Conservation (phyloP, 2,888 invertebrate species). For the Ceramica pisi region DNA sequence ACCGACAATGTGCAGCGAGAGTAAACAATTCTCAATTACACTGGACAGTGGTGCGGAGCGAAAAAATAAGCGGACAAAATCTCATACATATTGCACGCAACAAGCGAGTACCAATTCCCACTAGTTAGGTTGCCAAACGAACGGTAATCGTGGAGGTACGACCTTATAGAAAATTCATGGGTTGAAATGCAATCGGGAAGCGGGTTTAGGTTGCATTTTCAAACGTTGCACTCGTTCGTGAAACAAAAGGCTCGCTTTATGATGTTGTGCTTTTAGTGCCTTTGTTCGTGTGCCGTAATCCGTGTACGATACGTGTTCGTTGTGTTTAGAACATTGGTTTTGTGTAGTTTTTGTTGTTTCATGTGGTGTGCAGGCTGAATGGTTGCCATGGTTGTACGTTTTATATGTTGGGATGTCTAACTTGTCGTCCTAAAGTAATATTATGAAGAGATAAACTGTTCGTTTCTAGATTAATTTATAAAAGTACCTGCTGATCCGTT, state of each 20-base stretch:
- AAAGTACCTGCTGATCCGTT: neutral
- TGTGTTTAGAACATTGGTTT: conserved; percentile 39
- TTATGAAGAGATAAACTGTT: neutral
- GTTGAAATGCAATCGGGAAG: conserved; percentile 87
- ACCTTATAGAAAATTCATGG: conserved; percentile 86
- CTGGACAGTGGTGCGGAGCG: conserved; percentile 78
- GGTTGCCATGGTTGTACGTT: neutral
- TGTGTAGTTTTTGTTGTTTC: conserved; percentile 10
- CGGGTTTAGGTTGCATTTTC: conserved; percentile 82
- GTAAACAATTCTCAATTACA: conserved; percentile 85
- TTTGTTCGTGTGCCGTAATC: conserved; percentile 61
- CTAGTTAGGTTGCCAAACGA: conserved; percentile 82
- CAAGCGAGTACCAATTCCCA: conserved; percentile 86
- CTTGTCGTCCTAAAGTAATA: neutral
- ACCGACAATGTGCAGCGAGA: conserved; percentile 61
- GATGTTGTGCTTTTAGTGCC: conserved; percentile 73
- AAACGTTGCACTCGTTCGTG: conserved; percentile 73
- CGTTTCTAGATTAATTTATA: neutral
- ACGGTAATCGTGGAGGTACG: conserved; percentile 74
- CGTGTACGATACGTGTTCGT: conserved; percentile 52
- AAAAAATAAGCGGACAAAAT: conserved; percentile 87
- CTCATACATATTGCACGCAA: conserved; percentile 87
- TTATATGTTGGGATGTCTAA: neutral
- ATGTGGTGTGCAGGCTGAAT: neutral
- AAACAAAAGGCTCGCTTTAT: conserved; percentile 76